Percentiles rank a stretch among this genome's conserved stretches.
These are phyloP conservation scores for Zoroaster sp. DNA, from an alignment of 53 echinoderm and acorn worm genomes.

Conservation along the genomic window DNA sequence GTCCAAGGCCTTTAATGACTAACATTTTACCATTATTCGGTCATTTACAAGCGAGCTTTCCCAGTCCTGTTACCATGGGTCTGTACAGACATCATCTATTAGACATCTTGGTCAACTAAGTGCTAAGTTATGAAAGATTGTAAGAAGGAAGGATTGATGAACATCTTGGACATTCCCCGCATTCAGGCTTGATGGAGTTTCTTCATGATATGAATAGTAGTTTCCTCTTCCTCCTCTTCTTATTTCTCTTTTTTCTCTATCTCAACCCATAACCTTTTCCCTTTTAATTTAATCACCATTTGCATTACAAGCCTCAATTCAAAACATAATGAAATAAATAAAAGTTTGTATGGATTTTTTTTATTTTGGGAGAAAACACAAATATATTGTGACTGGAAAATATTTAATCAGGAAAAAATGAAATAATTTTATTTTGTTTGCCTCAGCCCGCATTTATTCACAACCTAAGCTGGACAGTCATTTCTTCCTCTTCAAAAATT, in stretches of 20 bases:
- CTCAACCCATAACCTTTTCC: not conserved
- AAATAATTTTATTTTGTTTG: not conserved
- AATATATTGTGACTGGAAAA: too few relatives aligned
- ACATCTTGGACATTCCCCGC: conserved; percentile 72
- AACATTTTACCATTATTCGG: too few relatives aligned
- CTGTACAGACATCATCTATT: conserved; percentile 75
- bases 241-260: not conserved
- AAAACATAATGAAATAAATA: too few relatives aligned
- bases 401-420: too few relatives aligned
- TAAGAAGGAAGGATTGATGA: conserved; percentile 40
- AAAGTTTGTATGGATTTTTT: too few relatives aligned
- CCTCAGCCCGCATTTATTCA: conserved; percentile 23
- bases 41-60: conserved; percentile 71
- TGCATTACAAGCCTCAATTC: too few relatives aligned
- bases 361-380: too few relatives aligned
- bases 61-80: conserved; percentile 74
- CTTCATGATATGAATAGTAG: conserved; percentile 54
- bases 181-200: conserved; percentile 80
- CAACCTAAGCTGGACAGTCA: conserved; percentile 68
- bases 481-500: conserved; percentile 74
- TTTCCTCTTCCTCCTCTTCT: not conserved
- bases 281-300: too few relatives aligned
- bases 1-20: too few relatives aligned
- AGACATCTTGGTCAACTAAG: conserved; percentile 75
- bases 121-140: conserved; percentile 79